Evolutionary conservation across 2,113 vertebrate genomes (phyloP).

Genomic region (Callithrix jacchus): DNA sequence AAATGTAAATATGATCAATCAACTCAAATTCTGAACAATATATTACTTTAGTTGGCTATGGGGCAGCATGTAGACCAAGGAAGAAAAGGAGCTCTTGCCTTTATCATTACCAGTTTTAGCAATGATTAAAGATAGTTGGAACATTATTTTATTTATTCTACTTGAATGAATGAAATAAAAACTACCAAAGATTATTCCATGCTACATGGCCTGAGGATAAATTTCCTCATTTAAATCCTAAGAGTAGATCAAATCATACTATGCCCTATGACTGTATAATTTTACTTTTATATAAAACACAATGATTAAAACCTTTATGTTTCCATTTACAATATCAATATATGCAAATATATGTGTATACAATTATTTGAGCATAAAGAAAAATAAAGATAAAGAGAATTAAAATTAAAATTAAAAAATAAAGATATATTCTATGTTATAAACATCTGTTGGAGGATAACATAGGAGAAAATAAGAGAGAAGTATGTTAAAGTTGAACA

Average conservation of each 20-base stretch:
- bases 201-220: not conserved
- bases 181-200: not conserved
- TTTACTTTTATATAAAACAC: not conserved
- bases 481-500: not conserved
- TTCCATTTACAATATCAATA: not conserved
- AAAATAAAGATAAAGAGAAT: not conserved
- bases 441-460: not conserved
- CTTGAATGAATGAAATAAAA: not conserved
- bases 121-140: not conserved
- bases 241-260: not conserved
- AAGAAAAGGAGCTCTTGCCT: not conserved
- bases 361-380: not conserved
- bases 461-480: not conserved
- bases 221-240: not conserved
- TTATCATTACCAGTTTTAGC: not conserved
- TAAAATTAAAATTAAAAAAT: not conserved
- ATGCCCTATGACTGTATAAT: not conserved
- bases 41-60: not conserved
- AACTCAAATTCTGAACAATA: not conserved
- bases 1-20: not conserved
- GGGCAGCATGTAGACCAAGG: not conserved
- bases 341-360: not conserved
- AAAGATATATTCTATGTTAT: not conserved
- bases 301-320: not conserved
- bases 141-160: not conserved